Evolutionary conservation across 2,797 vertebrate species (phyloP), one percentile per base, ranked within the genome.

Genomic region (Centropyge bicolor): DNA sequence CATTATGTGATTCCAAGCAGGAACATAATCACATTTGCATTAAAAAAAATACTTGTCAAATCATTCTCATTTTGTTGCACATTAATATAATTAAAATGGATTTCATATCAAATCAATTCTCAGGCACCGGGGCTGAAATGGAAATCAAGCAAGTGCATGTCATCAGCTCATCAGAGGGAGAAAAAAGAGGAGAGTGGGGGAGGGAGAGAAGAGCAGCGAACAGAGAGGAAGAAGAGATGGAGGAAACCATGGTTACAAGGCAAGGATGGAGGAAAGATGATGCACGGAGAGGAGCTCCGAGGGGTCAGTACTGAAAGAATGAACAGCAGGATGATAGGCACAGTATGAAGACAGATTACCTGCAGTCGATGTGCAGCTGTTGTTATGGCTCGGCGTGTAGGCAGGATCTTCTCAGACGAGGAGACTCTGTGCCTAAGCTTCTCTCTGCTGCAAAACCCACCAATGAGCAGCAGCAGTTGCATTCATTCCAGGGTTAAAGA

Each of bases 191-290:
- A 43, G 81, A 69, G 85, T 84, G 89, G 86, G 89, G 88, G 91
- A 83, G 89, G 83, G 88, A 83, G 73, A 74, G 43, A 76, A 74
- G 72, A 87, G 73, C 67, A 71, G 63, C 1, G 70, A 84, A 68
- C 64, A 88, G 59, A 64, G 74, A 80, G 54, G 83, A 86, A 83
- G 80, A 61, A 89, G 85, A 87, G 85, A 87, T 85, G 85, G 86
- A 91, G 84, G 86, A 87, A 92, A 88, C 91, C 89, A 90, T 90
- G 86, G 86, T 89, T 91, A 93, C 89, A 62, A 80, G 78, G 82
- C 64, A 52, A 66, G 78, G 87, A 91, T 85, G 82, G 70, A 79
- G 63, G 70, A 63, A 77, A 51, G 79, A 75, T 62, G 81, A 78
- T 84, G 88, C 52, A 60, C 59, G 45, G 70, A n/a, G 6, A 65